phyloP scores from a whole-genome alignment of 2,113 vertebrate species.

The Collichthys lucidus region DNA sequence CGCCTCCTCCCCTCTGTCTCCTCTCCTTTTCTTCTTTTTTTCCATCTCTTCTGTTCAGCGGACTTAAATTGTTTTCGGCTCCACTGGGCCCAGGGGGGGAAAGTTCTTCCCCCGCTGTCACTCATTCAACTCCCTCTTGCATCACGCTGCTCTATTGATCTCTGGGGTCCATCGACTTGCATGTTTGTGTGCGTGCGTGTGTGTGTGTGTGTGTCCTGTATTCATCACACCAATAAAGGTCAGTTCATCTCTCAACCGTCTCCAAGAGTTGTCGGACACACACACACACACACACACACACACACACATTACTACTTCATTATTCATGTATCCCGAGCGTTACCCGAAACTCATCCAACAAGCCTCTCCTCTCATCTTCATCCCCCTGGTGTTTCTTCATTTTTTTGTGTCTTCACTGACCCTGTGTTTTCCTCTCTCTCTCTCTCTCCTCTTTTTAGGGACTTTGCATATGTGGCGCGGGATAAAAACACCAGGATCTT shows the following conservation, averaged over 20 bases:
- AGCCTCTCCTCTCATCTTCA: not conserved
- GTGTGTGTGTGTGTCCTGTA: constrained; percentile 42
- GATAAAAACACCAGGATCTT: constrained; percentile 97
- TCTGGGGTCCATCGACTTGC: constrained; percentile 51
- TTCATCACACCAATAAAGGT: constrained; percentile 66
- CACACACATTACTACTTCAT: not conserved
- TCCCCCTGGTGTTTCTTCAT: not conserved
- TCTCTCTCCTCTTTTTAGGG: constrained; percentile 79
- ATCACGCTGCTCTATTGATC: constrained; percentile 70
- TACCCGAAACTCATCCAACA: not conserved
- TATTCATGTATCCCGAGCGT: constrained; percentile 1
- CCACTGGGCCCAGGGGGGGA: constrained; percentile 37
- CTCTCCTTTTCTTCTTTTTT: not conserved
- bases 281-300: constrained; percentile 1
- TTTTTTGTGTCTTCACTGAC: not conserved
- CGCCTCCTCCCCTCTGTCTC: not conserved
- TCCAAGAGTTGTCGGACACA: constrained; percentile 24
- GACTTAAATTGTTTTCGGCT: constrained; percentile 61
- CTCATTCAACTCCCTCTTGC: constrained; percentile 56
- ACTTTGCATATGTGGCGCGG: constrained; percentile 97
- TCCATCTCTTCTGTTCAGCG: constrained; percentile 18
- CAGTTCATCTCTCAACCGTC: constrained; percentile 52
- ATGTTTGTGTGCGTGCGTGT: constrained; percentile 21
- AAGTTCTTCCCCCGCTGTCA: constrained; percentile 59
- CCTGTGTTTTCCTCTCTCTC: constrained; percentile 38